Evolutionary conservation across 2,113 vertebrate species (phyloP).

Genomic region (Nycticebus coucang): DNA sequence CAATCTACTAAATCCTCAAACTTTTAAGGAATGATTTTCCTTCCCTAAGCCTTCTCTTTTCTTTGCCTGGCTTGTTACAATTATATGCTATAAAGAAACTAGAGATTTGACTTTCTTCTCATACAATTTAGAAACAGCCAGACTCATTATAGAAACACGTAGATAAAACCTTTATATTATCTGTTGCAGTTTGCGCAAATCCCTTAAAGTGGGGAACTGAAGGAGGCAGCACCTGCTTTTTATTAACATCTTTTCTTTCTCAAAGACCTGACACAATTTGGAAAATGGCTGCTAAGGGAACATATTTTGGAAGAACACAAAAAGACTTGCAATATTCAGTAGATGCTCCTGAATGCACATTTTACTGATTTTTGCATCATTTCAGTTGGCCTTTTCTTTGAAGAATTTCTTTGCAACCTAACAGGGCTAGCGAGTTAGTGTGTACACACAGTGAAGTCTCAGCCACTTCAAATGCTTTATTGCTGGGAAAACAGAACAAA

Average conservation of each 20-base stretch:
- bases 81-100: conserved; percentile 48
- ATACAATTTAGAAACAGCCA: conserved; percentile 15
- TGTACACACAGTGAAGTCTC: not conserved
- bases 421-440: too few relatives aligned
- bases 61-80: conserved; percentile 58
- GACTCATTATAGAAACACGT: not conserved
- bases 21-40: conserved; percentile 70
- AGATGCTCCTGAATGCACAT: not conserved
- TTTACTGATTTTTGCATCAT: too few relatives aligned
- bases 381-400: not conserved
- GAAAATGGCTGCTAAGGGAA: conserved; percentile 6
- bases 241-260: conserved; percentile 45
- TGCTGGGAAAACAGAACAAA: not conserved
- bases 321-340: not conserved
- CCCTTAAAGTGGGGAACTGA: conserved; percentile 45
- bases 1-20: conserved; percentile 68
- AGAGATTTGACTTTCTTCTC: conserved; percentile 58
- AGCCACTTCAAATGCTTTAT: not conserved
- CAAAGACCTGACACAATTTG: conserved; percentile 40
- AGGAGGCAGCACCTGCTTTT: conserved; percentile 51
- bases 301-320: conserved; percentile 59
- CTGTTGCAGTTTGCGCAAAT: conserved; percentile 46
- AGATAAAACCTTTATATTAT: conserved; percentile 63
- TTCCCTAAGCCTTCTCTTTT: conserved; percentile 72
- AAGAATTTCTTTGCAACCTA: not conserved